Evolutionary conservation across 1,140 invertebrate species (phyloP), one percentile per base, ranked within the genome.

Genomic region (Vanessa atalanta): DNA sequence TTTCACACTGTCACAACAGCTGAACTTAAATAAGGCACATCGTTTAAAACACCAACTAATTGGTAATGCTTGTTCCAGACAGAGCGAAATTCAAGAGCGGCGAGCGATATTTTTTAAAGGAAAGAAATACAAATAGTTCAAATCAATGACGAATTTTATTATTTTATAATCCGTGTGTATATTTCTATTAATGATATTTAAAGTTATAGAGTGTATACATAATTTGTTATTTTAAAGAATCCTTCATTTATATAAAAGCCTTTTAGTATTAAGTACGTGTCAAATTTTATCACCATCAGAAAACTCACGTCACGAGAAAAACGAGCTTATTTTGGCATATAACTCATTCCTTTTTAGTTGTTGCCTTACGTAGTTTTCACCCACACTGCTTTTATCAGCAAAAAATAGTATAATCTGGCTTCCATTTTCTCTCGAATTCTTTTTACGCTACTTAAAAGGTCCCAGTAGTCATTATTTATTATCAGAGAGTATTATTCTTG

Each of bases 1-100:
- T 67, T 53, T 55, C 50, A 67, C 65, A 67, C 65, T 67, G 26
- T 67, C 48, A 12, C 50, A 1, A 53, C 65, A 67, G 65, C 50
- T 67, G 65, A 57, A 57, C 20, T 57, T 14, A n/a, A 57, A 23
- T 57, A 23, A 20, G 20, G 53, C 16, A n/a, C 20, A 20, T 16
- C n/a, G 15, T 57, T 57, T 57, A 23, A 57, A 23, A 57, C 53
- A 43, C 37, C 37, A 13, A 57, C 53, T 53, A 53, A 53, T 43
- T 43, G 37, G 37, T 53, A 53, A 53, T 20, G 50, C 50, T 53
- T 43, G 37, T 43, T 8, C 37, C 37, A 43, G 37, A 43, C 37
- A 43, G 37, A 43, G 37, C 7, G 37, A 43, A 43, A 43, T 43
- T 9, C 7, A 9, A 11, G 9, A 43, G 37, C 37, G 37, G 7